phyloP scores from a whole-genome alignment of 1,140 invertebrate species.

The Luehdorfia chinensis region DNA sequence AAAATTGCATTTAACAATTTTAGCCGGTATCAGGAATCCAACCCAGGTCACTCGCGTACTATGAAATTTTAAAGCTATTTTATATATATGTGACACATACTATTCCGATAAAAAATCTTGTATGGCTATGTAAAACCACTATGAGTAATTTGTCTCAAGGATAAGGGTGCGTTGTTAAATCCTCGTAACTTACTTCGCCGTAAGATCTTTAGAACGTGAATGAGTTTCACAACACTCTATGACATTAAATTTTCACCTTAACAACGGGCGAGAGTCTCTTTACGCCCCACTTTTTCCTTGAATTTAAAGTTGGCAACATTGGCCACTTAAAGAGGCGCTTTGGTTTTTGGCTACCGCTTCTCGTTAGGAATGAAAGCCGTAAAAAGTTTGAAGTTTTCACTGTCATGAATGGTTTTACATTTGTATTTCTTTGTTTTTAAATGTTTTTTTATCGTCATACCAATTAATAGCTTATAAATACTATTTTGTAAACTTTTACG shows the following conservation, averaged over 20 bases:
- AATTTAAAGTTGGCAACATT: constrained; percentile 11
- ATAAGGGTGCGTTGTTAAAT: constrained; percentile 22
- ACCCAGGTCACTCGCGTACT: too few relatives aligned
- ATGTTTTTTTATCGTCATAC: too few relatives aligned
- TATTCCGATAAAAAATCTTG: background rate
- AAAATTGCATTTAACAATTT: too few relatives aligned
- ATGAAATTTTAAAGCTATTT: too few relatives aligned
- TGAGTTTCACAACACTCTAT: constrained; percentile 49
- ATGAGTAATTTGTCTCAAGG: constrained; percentile 6
- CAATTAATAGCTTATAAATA: too few relatives aligned
- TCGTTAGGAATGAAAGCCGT: background rate
- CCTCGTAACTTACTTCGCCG: constrained; percentile 30
- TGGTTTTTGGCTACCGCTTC: constrained; percentile 15
- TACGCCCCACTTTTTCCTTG: background rate
- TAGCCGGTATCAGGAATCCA: too few relatives aligned
- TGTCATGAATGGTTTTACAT: too few relatives aligned
- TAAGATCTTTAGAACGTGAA: constrained; percentile 30
- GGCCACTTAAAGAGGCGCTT: constrained; percentile 5
- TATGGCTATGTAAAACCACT: background rate
- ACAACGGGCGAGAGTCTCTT: constrained; percentile 17
- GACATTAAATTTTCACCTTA: constrained; percentile 57
- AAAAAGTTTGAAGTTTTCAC: too few relatives aligned
- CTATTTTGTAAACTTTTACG: too few relatives aligned
- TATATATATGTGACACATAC: background rate
- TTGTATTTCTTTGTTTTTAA: too few relatives aligned